Evolutionary conservation across 1,140 invertebrate species (phyloP), one percentile per base, ranked within the genome.

Genomic region (Cydia amplana): DNA sequence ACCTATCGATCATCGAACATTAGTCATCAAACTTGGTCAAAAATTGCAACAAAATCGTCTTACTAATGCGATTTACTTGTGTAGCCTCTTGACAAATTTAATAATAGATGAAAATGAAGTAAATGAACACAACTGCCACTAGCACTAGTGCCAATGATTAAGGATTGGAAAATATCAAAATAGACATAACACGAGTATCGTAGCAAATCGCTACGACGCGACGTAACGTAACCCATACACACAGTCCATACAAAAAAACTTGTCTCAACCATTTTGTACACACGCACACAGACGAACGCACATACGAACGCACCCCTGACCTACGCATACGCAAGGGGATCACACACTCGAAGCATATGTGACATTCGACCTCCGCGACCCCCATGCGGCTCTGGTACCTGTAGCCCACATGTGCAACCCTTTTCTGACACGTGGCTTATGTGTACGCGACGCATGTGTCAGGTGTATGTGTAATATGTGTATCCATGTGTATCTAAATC

Each of bases 401-500:
- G 76, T 89, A 88, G 86, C 89, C 85, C 89, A 92, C 89, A 92
- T 91, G 91, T 89, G 89, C 88, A 92, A 92, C 91, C 91, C 89
- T 92, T 92, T 70, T 88, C 82, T 74, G 82, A 84, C 88, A 87
- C 82, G 83, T 90, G 83, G 76, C 65, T 28, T 70, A 70, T 70
- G 67, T 70, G 25, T 32, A n/a, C 73, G 75, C 51, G 67, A 77
- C 70, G 67, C 63, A 72, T 78, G 74, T n/a, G 46, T 32, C 51
- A 74, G 25, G 64, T 32, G 64, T 32, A 67, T 36, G 64, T 67
- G 64, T 72, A 18, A 51, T 18, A 49, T 51, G 49, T 51, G 49
- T 18, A 73, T 51, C 40, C 18, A 25, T 28, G 46, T 51, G 72
- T 73, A 18, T 73, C 72, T 51, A 18, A 40, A 10, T 40, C 7